Evolutionary conservation across 2,888 invertebrate genomes (phyloP).

Genomic region (Gymnoscelis rufifasciata): DNA sequence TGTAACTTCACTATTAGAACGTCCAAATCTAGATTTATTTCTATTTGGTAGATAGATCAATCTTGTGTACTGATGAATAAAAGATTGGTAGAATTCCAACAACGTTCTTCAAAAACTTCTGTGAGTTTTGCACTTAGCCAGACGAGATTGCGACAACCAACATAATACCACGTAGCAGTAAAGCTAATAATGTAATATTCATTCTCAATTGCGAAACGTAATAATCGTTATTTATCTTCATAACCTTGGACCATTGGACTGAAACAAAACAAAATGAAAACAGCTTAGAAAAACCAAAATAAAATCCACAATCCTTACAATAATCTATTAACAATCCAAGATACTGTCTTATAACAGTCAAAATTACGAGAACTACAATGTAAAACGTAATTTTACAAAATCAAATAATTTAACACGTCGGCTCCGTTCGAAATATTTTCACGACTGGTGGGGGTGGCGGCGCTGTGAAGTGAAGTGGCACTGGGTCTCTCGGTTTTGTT

Average conservation of each 20-base stretch:
- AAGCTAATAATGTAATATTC: too few species aligned
- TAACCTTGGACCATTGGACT: conserved; percentile 7
- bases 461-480: background rate
- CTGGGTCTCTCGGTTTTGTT: conserved; percentile 1
- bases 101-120: too few species aligned
- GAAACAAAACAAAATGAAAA: background rate
- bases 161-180: too few species aligned
- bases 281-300: background rate
- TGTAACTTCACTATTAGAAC: too few species aligned
- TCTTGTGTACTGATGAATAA: too few species aligned
- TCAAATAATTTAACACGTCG: conserved; percentile 1
- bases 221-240: background rate
- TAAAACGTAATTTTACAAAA: background rate
- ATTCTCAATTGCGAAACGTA: background rate
- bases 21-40: too few species aligned
- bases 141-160: too few species aligned
- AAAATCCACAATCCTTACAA: background rate
- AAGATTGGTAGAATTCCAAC: too few species aligned
- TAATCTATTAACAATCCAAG: background rate
- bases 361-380: background rate
- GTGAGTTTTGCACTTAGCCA: too few species aligned
- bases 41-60: too few species aligned
- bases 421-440: background rate
- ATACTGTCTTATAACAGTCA: background rate
- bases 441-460: conserved; percentile 2